Base-by-base conservation (phyloP, 2,888 invertebrate species). In the Perithous albicinctus region DNA sequence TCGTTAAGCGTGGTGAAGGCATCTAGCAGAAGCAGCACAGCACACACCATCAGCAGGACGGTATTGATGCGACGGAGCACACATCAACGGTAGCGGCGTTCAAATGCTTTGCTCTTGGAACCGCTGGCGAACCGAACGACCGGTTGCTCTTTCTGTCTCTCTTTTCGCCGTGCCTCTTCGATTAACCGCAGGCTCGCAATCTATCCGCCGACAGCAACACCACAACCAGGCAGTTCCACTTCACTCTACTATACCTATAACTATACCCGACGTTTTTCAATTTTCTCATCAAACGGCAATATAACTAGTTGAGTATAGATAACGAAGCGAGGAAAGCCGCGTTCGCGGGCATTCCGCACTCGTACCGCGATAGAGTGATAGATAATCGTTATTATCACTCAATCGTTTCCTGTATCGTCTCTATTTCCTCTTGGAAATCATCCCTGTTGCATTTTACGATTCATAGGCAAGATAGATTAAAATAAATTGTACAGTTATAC, bases 1-100 rank as follows among this genome's bases (percentile, higher is more conserved):
- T 89, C 89, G 88, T 86, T 85, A 85, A 67, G 66, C 72, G 51
- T 56, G 75, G 69, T 59, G 56, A 56, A 74, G 59, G 54, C 63
- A 74, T 74, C 10, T 26, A 59, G 3, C 20, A 66, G 38, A 18
- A 35, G 35, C 48, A 10, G 32, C 43, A 29, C 29, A 29, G 29
- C 29, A 66, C 38, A 75, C 63, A 59, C 26, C 38, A 54, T 18
- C 32, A 23, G 35, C 23, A 12, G 32, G 23, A 54, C 38, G 51
- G 29, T 38, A 54, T 41, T 41, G 32, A 64, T 26, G 29, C 41
- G 51, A 12, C 26, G 18, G 41, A 32, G 32, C 56, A 32, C 56
- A 32, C 56, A 54, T 56, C 56, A 56, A n/a, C 56, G 32, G 32
- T 56, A 56, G 32, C 20, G 20, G 43, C 43, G 43, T 15, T 12